A percentile compares a stretch with the other conserved stretches of the same genome.
phyloP scores from a whole-genome alignment of 2,888 invertebrate species.

The Choreutis nemorana region DNA sequence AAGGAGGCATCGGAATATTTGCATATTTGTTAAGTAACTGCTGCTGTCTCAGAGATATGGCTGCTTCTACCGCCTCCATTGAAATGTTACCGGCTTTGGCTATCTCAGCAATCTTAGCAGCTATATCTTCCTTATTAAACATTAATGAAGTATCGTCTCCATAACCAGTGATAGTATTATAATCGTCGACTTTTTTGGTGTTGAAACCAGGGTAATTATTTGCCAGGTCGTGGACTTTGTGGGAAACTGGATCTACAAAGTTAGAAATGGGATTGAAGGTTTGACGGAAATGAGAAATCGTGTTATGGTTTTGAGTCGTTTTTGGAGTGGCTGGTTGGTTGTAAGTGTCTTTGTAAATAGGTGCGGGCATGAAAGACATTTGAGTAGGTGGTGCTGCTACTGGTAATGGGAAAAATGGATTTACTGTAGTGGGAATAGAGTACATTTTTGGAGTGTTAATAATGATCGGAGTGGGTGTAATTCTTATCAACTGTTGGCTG shows the following conservation, averaged over 20 bases:
- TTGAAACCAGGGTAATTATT: conserved; percentile 36
- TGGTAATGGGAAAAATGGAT: conserved; percentile 60
- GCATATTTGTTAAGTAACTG: conserved; percentile 70
- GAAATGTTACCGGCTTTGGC: conserved; percentile 80
- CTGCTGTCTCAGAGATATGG: conserved; percentile 74
- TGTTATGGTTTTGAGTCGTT: conserved; percentile 24
- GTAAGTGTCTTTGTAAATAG: conserved; percentile 38
- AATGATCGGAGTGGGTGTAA: conserved; percentile 38
- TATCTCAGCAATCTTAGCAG: conserved; percentile 55
- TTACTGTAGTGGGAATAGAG: conserved; percentile 65
- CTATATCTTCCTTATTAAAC: conserved; percentile 51
- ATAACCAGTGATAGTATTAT: conserved; percentile 53
- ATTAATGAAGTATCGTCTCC: conserved; percentile 49
- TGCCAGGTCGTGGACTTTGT: conserved; percentile 50
- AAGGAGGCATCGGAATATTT: conserved; percentile 45
- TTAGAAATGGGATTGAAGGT: conserved; percentile 50
- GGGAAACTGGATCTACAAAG: conserved; percentile 58
- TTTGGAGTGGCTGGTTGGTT: conserved; percentile 25
- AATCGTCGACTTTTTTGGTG: conserved; percentile 56
- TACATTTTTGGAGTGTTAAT: conserved; percentile 34
- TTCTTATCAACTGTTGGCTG: conserved; percentile 27
- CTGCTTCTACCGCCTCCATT: conserved; percentile 79
- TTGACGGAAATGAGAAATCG: too few relatives aligned
- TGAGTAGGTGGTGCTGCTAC: conserved; percentile 29
- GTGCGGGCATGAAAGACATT: conserved; percentile 43